Evolutionary conservation across 2,888 invertebrate genomes (phyloP).

Genomic region (Idaea dimidiata): DNA sequence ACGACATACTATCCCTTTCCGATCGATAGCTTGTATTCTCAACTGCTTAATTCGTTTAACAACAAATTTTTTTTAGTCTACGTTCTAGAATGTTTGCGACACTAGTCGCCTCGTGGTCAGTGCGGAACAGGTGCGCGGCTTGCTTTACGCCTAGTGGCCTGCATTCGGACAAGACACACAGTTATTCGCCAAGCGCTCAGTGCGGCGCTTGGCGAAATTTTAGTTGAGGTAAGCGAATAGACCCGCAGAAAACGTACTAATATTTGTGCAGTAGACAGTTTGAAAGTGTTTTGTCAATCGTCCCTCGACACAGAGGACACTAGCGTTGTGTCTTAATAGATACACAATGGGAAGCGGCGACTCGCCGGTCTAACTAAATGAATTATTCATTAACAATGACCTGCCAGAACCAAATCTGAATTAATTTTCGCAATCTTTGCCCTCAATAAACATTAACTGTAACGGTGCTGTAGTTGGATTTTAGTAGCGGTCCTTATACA

Average conservation of each 20-base stretch:
- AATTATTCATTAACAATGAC: slow-evolving; percentile 48
- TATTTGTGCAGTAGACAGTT: slow-evolving; percentile 19
- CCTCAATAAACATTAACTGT: slow-evolving; percentile 8
- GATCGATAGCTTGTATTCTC: too few relatives aligned
- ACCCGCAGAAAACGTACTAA: background rate
- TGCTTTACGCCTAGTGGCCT: too few relatives aligned
- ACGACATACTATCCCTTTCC: too few relatives aligned
- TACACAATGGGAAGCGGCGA: slow-evolving; percentile 31
- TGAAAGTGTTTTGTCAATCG: slow-evolving; percentile 18
- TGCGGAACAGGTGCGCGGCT: too few relatives aligned
- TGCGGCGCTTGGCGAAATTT: too few relatives aligned
- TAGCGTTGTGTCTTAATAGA: slow-evolving; percentile 40
- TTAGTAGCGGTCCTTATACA: background rate
- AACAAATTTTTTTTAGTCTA: too few relatives aligned
- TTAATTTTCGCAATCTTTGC: slow-evolving; percentile 36
- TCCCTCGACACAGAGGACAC: slow-evolving; percentile 27
- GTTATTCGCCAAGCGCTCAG: too few relatives aligned
- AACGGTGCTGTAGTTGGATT: slow-evolving; percentile 1
- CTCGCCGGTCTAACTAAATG: slow-evolving; percentile 46
- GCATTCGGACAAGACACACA: too few relatives aligned
- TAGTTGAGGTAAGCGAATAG: too few relatives aligned
- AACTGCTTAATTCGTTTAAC: too few relatives aligned
- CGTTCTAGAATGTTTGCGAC: too few relatives aligned
- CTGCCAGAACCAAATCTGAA: slow-evolving; percentile 42
- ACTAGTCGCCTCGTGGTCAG: too few relatives aligned